Base-by-base conservation (phyloP, 2,113 vertebrate genomes). In the Gymnarchus niloticus region DNA sequence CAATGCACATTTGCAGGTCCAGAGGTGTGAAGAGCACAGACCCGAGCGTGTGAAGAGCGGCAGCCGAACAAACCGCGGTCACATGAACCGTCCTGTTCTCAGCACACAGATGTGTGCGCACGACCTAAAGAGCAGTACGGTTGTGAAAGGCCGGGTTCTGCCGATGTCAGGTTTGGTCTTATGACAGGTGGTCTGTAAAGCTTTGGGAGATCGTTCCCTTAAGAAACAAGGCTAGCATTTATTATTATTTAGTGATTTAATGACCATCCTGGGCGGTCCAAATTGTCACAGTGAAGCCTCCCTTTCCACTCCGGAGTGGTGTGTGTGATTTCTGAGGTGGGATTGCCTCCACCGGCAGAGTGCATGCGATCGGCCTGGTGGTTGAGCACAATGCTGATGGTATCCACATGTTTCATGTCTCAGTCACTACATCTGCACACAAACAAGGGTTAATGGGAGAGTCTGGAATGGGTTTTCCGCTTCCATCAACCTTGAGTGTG, bases 361-460 rank as follows among this genome's bases (percentile, higher is more conserved):
- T 73, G 28, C 61, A 17, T 0, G 28, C 6, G 28, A 3, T 10
- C 14, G 28, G 9, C 61, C 3, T n/a, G 25, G 65, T 19, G 65
- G n/a, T 33, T 28, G 25, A 33, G 33, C 25, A 28, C 59, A 33
- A 33, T 3, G 2, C 59, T 14, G 59, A 65, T n/a, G 25, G 25
- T 65, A 12, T 65, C 25, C 59, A 65, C 59, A 65, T 65, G 59
- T 33, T 28, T 28, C 59, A 65, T 14, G 59, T 28, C 59, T 33
- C 59, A 65, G 59, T 33, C 59, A 65, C 59, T 28, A 65, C 59
- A 65, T 65, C 59, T 65, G 59, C 59, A 65, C 59, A n/a, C 59
- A 65, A 28, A 65, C 59, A 33, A 28, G 2, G 25, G 59, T 65
- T 33, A 28, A 65, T 33, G 59, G 59, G 59, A 14, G 59, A 65